Conservation (phyloP, 2,888 invertebrate species). For the Amiota communis region DNA sequence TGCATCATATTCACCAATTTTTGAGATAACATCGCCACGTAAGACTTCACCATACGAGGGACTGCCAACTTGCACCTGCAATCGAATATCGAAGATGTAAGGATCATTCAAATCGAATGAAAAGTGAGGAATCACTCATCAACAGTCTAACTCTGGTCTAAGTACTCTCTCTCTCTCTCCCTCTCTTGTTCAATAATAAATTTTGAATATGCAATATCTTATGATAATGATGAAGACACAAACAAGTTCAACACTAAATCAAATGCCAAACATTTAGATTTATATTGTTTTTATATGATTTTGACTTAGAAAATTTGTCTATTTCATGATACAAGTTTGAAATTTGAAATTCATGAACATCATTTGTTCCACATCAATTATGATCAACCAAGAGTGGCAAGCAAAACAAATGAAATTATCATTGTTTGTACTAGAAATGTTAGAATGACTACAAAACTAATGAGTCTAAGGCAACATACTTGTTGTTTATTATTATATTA, state of each 20-base stretch:
- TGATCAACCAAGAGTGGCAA: conserved; percentile 16
- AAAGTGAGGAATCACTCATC: background rate
- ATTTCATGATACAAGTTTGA: background rate
- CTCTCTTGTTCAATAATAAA: background rate
- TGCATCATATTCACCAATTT: conserved; percentile 92
- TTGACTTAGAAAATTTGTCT: background rate
- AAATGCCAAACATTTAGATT: conserved; percentile 3
- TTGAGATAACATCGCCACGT: conserved; percentile 91
- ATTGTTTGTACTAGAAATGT: background rate
- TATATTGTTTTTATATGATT: conserved; percentile 52
- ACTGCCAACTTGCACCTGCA: conserved; percentile 88
- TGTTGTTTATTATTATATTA: background rate
- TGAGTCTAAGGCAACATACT: conserved; percentile 1
- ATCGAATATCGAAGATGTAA: conserved; percentile 40
- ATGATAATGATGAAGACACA: conserved; percentile 36
- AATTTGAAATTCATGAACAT: conserved; percentile 29
- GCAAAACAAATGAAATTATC: conserved; percentile 25
- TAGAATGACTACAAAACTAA: background rate
- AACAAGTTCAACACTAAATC: conserved; percentile 34
- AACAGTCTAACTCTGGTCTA: no score
- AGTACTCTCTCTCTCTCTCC: no score
- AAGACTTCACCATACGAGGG: conserved; percentile 89
- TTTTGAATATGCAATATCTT: background rate
- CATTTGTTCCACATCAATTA: conserved; percentile 60
- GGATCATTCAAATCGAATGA: background rate